Conservation (phyloP, 2,113 vertebrate species). For the Euleptes europaea region DNA sequence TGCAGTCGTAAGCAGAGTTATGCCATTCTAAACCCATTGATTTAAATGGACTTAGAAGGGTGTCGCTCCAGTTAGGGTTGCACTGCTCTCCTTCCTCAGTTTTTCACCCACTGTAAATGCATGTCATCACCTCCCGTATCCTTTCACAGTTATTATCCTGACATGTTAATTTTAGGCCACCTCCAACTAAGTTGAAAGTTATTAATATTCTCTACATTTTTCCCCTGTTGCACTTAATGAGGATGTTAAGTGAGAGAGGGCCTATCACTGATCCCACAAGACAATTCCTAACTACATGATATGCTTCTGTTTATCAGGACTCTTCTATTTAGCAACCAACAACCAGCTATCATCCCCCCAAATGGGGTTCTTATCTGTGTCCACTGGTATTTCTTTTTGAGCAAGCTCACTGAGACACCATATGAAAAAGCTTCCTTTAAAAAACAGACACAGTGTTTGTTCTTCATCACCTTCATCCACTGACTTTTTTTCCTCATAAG, state of each 20-base stretch:
- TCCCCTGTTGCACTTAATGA: slow-evolving; percentile 36
- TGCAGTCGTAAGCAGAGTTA: no score
- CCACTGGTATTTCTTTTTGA: slow-evolving; percentile 41
- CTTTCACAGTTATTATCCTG: neutral
- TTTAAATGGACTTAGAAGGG: no score
- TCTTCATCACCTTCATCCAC: neutral
- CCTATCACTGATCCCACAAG: slow-evolving; percentile 6
- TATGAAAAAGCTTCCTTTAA: slow-evolving; percentile 36
- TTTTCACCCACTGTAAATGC: slow-evolving; percentile 16
- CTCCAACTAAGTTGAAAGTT: slow-evolving; percentile 42
- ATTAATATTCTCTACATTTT: slow-evolving; percentile 45
- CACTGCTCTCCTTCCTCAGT: neutral
- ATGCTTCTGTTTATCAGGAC: neutral
- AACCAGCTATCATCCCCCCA: neutral
- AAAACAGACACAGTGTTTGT: slow-evolving; percentile 4
- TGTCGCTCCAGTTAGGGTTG: neutral
- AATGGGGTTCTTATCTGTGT: slow-evolving; percentile 18
- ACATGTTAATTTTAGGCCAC: slow-evolving; percentile 18
- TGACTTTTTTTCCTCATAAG: neutral
- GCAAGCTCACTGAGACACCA: slow-evolving; percentile 27
- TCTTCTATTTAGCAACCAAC: slow-evolving; percentile 19
- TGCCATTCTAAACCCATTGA: neutral
- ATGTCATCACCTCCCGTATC: neutral
- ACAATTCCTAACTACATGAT: neutral
- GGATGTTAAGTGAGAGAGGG: slow-evolving; percentile 30